Evolutionary conservation across 2,113 vertebrate species (phyloP), one percentile per base, ranked within the genome.

Genomic region (Scomber japonicus): DNA sequence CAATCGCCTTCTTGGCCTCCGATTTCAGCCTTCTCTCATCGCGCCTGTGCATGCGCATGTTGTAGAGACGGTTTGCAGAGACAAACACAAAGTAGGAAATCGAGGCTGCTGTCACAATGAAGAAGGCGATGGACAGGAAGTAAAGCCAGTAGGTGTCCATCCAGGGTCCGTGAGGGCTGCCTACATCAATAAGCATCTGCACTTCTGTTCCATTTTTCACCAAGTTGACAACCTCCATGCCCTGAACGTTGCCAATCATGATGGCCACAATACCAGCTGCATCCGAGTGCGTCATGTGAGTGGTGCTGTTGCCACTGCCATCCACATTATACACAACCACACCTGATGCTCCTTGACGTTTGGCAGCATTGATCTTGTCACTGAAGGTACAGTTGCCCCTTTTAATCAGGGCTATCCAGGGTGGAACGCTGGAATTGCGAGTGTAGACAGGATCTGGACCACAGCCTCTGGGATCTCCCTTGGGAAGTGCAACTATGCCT

Each of bases 381-480:
- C 94, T 90, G 86, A 97, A 96, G 30, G 79, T 96, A 75, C 98
- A 98, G 70, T 96, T 95, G n/a, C 97, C 97, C 76, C 96, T 93
- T 91, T 97, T 96, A 2, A 98, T 94, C 57, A 98, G 93, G 0
- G 97, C 97, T 66, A 98, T 96, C 97, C 97, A 98, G 0, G 91
- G 87, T 0, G 49, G 12, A 0, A 24, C 71, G 70, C 44, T 86
- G 54, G 0, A 0, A 0, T 82, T 92, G 5, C 70, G 31, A 17
- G 3, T 63, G 88, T 93, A 94, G 4, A 84, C 68, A 1, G 56
- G 46, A 31, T 87, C 81, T 0, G 11, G 8, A 15, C 71, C 75
- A 2, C 95, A 95, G 80, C 93, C 95, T 63, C 11, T 70, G 3
- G 89, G 86, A 75, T 94, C 92, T 17, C 65, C 78, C 11, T 0